These are phyloP conservation scores for Teleogryllus oceanicus DNA, from an alignment of 2,888 invertebrate genomes.

Conservation along the genomic window DNA sequence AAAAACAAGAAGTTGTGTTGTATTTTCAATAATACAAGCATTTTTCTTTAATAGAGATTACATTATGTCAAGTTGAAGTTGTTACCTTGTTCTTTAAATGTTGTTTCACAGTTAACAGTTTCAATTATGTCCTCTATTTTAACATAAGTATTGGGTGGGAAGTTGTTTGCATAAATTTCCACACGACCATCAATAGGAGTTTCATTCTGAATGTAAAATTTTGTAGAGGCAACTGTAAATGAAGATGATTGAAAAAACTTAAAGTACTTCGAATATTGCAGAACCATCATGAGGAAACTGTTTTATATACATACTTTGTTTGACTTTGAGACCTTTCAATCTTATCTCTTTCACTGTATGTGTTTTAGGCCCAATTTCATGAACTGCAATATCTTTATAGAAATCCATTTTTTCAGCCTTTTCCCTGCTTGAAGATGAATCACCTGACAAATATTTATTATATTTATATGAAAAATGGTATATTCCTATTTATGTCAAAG, in stretches of 20 bases:
- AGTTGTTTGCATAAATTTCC: not conserved
- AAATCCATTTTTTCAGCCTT: no score
- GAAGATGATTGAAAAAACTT: not conserved
- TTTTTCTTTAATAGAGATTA: no score
- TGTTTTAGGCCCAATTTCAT: not conserved
- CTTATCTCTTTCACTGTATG: not conserved
- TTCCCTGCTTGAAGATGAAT: no score
- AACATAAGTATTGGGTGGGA: not conserved
- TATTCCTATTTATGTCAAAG: no score
- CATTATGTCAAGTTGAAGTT: no score
- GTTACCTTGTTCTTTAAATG: not conserved
- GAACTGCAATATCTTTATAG: no score
- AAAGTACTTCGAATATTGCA: not conserved
- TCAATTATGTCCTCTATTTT: slow-evolving; percentile 11
- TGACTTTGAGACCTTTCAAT: not conserved
- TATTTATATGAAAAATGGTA: no score
- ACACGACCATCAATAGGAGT: not conserved
- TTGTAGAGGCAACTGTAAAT: not conserved
- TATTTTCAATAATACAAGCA: no score
- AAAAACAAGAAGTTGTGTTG: no score
- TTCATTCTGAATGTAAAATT: not conserved
- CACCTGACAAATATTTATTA: no score
- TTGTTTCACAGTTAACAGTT: not conserved
- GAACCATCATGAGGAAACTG: not conserved
- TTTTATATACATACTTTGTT: not conserved